Evolutionary conservation across 2,113 vertebrate species (phyloP).

Genomic region (Pleuronectes platessa): DNA sequence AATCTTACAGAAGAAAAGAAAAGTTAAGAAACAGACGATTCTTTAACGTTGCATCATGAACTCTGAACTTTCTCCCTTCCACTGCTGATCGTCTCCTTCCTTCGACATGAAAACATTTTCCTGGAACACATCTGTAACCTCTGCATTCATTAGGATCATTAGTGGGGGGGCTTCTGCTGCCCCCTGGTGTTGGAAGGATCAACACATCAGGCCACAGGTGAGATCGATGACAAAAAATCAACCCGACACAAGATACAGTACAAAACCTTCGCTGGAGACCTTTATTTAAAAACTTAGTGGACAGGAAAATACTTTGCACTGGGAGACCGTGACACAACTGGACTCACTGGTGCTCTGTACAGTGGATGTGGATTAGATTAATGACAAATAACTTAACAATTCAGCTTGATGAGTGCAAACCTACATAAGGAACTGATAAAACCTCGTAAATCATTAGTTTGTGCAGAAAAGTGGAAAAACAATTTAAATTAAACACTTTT

Average conservation of each 20-base stretch:
- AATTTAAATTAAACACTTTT: no score
- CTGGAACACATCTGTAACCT: no score
- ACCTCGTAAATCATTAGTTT: neutral
- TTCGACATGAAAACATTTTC: no score
- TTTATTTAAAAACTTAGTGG: constrained; percentile 50
- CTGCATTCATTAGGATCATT: neutral
- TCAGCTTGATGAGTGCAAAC: neutral
- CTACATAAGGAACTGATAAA: neutral
- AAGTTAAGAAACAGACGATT: no score
- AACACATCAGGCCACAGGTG: neutral
- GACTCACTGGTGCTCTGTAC: constrained; percentile 41
- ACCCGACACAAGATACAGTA: neutral
- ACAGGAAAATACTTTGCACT: constrained; percentile 24
- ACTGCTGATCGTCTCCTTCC: no score
- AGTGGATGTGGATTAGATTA: neutral
- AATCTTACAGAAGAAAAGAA: no score
- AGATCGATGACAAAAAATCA: neutral
- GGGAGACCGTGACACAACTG: constrained; percentile 19
- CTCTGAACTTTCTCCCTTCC: no score
- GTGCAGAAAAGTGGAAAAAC: neutral
- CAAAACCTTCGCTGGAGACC: constrained; percentile 32
- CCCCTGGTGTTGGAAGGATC: constrained; percentile 50
- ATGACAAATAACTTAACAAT: neutral
- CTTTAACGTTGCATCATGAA: no score
- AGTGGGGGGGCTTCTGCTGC: constrained; percentile 47